Evolutionary conservation across 1,140 invertebrate genomes (phyloP).

Genomic region (Teleopsis dalmanni): DNA sequence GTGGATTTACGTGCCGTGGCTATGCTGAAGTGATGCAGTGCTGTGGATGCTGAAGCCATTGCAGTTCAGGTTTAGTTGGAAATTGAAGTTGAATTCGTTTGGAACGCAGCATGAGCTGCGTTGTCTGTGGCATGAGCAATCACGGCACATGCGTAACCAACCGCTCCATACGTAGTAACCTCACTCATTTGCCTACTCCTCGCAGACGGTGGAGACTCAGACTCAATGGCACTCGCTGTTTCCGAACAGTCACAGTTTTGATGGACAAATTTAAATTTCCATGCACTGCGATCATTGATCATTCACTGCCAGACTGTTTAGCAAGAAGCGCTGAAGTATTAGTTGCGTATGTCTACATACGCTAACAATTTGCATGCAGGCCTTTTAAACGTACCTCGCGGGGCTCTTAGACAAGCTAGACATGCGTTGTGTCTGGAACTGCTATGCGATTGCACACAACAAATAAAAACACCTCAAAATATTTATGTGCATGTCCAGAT

Average conservation of each 20-base stretch:
- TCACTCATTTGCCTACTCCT: no score
- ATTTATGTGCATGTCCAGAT: slow-evolving; percentile 11
- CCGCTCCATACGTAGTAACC: background rate
- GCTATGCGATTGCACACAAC: background rate
- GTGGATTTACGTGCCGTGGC: no score
- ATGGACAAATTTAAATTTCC: slow-evolving; percentile 11
- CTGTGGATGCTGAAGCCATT: no score
- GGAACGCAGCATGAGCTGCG: slow-evolving; percentile 5
- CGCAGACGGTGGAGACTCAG: background rate
- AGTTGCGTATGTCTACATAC: no score
- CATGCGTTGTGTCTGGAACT: background rate
- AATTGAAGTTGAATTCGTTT: no score
- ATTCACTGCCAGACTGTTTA: no score
- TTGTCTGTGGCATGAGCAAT: background rate
- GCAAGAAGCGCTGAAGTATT: background rate
- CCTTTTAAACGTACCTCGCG: no score
- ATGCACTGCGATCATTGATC: slow-evolving; percentile 9
- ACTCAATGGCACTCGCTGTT: background rate
- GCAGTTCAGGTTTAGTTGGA: no score
- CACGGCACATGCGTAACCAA: background rate
- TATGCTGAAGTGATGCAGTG: no score
- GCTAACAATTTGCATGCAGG: no score
- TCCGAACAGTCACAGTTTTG: slow-evolving; percentile 5
- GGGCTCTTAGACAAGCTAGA: background rate
- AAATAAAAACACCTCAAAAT: slow-evolving; percentile 9